Evolutionary conservation across 2,888 invertebrate species (phyloP).

Genomic region (Trichogramma evanescens): DNA sequence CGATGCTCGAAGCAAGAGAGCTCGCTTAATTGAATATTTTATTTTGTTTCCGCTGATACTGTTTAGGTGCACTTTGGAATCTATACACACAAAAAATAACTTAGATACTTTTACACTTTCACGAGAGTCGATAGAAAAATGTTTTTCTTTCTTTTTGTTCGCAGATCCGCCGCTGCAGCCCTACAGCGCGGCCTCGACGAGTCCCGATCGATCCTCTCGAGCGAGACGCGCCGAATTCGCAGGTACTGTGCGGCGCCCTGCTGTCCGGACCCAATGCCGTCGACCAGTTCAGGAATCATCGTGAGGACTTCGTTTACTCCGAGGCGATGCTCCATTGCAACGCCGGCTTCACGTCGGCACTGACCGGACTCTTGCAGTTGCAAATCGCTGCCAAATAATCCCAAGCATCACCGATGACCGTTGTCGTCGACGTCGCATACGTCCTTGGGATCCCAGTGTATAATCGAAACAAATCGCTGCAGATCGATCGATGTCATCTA

Average conservation of each 20-base stretch:
- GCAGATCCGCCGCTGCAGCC: constrained; percentile 50
- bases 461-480: too few relatives aligned
- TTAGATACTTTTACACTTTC: too few relatives aligned
- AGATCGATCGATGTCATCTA: too few relatives aligned
- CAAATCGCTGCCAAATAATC: constrained; percentile 21
- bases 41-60: too few relatives aligned
- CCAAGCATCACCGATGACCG: neutral
- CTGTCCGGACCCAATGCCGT: constrained; percentile 54
- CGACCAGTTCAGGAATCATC: constrained; percentile 50
- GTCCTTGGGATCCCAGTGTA: too few relatives aligned
- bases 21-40: too few relatives aligned
- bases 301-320: constrained; percentile 52
- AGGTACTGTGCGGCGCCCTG: constrained; percentile 52
- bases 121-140: too few relatives aligned
- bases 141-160: neutral
- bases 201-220: constrained; percentile 48
- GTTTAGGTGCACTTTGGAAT: too few relatives aligned
- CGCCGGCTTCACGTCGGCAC: constrained; percentile 52
- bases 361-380: constrained; percentile 49
- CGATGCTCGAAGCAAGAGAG: too few relatives aligned
- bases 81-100: too few relatives aligned
- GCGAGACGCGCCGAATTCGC: constrained; percentile 49
- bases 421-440: too few relatives aligned
- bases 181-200: constrained; percentile 54
- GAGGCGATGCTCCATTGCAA: constrained; percentile 55